A percentile compares a stretch with the other conserved stretches of the same genome.
phyloP scores from a whole-genome alignment of 2,113 vertebrate species.

The Hippocampus guttulatus region DNA sequence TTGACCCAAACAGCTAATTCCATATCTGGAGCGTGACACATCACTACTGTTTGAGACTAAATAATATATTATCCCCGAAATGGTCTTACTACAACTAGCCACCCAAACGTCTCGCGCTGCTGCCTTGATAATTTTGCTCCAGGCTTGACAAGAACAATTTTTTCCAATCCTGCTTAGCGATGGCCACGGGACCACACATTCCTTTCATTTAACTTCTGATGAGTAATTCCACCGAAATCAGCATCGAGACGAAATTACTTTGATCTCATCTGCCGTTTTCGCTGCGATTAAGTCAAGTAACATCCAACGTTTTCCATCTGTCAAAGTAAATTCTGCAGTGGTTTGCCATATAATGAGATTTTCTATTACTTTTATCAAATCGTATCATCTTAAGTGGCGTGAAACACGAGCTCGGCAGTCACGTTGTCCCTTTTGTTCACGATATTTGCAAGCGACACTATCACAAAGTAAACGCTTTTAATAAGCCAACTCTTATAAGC shows the following conservation, averaged over 20 bases:
- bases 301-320: constrained; percentile 14
- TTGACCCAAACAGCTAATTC: not conserved
- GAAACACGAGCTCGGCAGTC: not conserved
- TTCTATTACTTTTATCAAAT: constrained; percentile 13
- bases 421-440: not conserved
- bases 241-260: constrained; percentile 16
- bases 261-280: constrained; percentile 16
- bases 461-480: not conserved
- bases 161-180: constrained; percentile 10
- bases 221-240: constrained; percentile 25
- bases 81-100: not conserved
- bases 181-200: not conserved
- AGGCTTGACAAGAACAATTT: constrained; percentile 13
- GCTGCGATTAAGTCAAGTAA: constrained; percentile 23
- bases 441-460: not conserved
- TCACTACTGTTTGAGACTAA: constrained; percentile 22
- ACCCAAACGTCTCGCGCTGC: constrained; percentile 34
- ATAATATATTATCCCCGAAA: constrained; percentile 15
- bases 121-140: constrained; percentile 39
- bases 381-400: not conserved
- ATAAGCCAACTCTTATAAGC: constrained; percentile 25
- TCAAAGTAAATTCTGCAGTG: constrained; percentile 18
- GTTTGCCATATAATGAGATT: constrained; percentile 15
- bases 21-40: not conserved
- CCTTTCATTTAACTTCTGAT: constrained; percentile 17